Evolutionary conservation across 2,113 vertebrate species (phyloP).

Genomic region (Anseranas semipalmata): DNA sequence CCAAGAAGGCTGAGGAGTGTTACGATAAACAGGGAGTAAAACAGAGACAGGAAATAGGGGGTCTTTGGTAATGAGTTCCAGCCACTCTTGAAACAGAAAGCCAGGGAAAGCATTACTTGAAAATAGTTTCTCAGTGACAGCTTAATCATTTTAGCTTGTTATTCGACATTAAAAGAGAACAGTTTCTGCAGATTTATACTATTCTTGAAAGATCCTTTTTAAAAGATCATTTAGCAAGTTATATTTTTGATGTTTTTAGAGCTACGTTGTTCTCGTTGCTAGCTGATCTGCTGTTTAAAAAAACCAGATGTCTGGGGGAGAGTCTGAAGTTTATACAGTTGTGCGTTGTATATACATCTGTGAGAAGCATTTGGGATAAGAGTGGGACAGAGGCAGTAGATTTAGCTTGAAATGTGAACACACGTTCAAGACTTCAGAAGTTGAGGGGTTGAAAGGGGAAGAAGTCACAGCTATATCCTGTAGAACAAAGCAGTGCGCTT

Average conservation of each 20-base stretch:
- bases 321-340: constrained; percentile 73
- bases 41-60: constrained; percentile 83
- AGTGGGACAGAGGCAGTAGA: constrained; percentile 52
- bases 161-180: constrained; percentile 72
- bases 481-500: constrained; percentile 62
- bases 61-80: constrained; percentile 86
- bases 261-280: constrained; percentile 69
- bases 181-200: constrained; percentile 59
- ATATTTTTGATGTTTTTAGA: constrained; percentile 70
- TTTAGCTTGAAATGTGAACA: constrained; percentile 63
- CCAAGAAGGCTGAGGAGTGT: constrained; percentile 70
- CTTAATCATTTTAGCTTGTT: constrained; percentile 76
- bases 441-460: constrained; percentile 33
- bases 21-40: constrained; percentile 71
- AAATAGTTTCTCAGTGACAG: constrained; percentile 82
- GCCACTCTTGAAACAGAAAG: constrained; percentile 78
- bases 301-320: constrained; percentile 80
- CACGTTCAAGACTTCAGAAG: constrained; percentile 41
- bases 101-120: constrained; percentile 74
- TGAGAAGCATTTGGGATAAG: constrained; percentile 68
- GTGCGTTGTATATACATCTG: constrained; percentile 64
- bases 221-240: constrained; percentile 76
- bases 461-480: constrained; percentile 10
- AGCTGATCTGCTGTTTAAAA: constrained; percentile 72
- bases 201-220: constrained; percentile 29